A percentile compares a stretch with the other conserved stretches of the same genome.
Conservation (phyloP, 2,113 vertebrate species). For the Anhinga rufa region DNA sequence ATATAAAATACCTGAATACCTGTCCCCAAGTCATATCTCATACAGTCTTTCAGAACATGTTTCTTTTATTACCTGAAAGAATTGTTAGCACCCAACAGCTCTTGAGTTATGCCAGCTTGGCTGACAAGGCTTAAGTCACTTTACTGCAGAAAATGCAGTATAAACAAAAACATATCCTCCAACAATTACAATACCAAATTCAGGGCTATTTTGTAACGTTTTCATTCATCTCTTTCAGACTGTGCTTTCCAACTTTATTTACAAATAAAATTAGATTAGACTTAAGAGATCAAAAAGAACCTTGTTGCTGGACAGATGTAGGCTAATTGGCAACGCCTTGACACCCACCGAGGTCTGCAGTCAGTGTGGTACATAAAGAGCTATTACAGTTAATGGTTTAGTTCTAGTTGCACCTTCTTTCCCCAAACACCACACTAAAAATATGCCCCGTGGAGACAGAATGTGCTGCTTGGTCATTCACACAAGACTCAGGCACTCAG, state of each 20-base stretch:
- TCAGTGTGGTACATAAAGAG: conserved; percentile 15
- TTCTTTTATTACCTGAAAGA: conserved; percentile 12
- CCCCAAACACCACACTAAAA: not conserved
- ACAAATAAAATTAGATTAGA: conserved; percentile 15
- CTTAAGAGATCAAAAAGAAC: conserved; percentile 14
- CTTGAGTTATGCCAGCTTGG: not conserved
- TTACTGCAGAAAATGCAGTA: not conserved
- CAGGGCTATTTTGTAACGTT: not conserved
- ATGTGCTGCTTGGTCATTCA: conserved; percentile 32
- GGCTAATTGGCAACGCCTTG: not conserved
- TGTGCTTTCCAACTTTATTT: not conserved
- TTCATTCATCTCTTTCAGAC: conserved; percentile 1
- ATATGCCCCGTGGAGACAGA: conserved; percentile 28
- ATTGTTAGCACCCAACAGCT: not conserved
- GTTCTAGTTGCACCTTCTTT: conserved; percentile 58
- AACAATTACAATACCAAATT: not conserved
- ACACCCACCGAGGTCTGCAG: not conserved
- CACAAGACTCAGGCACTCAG: not conserved
- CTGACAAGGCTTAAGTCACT: not conserved
- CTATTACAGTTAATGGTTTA: conserved; percentile 58
- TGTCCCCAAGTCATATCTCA: not conserved
- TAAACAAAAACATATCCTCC: not conserved
- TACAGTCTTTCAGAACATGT: not conserved
- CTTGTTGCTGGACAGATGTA: conserved; percentile 28
- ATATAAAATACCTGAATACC: conserved; percentile 27